Evolutionary conservation across 1,140 invertebrate genomes (phyloP).

Genomic region (Conus betulinus): DNA sequence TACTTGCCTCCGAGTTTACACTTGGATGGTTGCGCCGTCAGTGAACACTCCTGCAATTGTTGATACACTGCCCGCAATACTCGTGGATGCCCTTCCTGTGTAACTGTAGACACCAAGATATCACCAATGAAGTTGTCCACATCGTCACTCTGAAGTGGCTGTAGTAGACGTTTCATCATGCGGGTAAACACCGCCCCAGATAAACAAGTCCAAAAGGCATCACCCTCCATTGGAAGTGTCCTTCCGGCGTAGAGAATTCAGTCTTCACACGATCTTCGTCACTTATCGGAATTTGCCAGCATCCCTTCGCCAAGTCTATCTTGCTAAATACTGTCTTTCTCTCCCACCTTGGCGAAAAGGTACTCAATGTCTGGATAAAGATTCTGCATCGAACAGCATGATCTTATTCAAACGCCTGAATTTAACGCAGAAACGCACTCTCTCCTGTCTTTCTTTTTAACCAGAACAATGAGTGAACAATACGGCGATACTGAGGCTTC

Average conservation of each 20-base stretch:
- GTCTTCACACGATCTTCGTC: background rate
- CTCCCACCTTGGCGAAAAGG: conserved; percentile 42
- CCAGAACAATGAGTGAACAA: conserved; percentile 77
- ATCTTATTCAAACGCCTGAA: conserved; percentile 68
- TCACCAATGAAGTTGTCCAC: background rate
- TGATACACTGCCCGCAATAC: background rate
- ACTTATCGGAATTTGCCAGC: conserved; percentile 49
- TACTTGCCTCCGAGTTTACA: conserved; percentile 35
- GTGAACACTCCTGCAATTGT: background rate
- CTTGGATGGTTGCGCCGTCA: background rate
- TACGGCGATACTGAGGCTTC: conserved; percentile 73
- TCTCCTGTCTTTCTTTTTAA: conserved; percentile 75
- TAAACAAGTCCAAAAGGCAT: conserved; percentile 60
- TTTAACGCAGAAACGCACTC: conserved; percentile 76
- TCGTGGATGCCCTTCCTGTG: background rate
- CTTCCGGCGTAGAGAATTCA: background rate
- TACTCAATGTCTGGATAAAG: conserved; percentile 54
- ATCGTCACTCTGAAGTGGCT: background rate
- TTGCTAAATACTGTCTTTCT: conserved; percentile 30
- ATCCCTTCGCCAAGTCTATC: conserved; percentile 52
- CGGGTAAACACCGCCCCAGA: conserved; percentile 35
- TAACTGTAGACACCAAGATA: background rate
- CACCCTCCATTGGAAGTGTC: conserved; percentile 27
- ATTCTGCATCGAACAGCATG: conserved; percentile 48
- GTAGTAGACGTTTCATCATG: conserved; percentile 45